A percentile compares a stretch with the other conserved stretches of the same genome.
Evolutionary conservation across 1,140 invertebrate genomes (phyloP).

Genomic region (Habropoda laboriosa): DNA sequence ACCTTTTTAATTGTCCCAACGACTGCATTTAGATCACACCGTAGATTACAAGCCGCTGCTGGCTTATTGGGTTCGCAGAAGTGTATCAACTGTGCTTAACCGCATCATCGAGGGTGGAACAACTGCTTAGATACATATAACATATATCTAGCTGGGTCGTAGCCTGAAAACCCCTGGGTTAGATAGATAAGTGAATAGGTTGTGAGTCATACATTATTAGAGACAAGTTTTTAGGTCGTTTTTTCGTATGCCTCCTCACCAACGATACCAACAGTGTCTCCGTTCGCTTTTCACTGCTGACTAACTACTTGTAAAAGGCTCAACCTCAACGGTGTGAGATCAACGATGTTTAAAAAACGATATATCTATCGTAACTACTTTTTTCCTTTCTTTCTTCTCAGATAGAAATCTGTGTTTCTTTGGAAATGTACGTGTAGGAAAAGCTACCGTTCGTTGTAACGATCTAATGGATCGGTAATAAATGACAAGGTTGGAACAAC

Average conservation of each 20-base stretch:
- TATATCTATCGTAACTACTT: no score
- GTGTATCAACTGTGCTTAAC: slow-evolving; percentile 43
- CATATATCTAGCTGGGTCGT: slow-evolving; percentile 49
- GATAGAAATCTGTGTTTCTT: no score
- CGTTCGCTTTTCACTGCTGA: slow-evolving; percentile 6
- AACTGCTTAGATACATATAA: slow-evolving; percentile 41
- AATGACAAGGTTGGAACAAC: background rate
- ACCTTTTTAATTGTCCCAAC: background rate
- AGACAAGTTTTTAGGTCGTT: slow-evolving; percentile 58
- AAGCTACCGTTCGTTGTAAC: background rate
- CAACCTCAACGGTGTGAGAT: background rate
- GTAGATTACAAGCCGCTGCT: slow-evolving; percentile 39
- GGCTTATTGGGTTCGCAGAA: slow-evolving; percentile 22
- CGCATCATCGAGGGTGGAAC: slow-evolving; percentile 40
- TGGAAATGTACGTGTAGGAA: no score
- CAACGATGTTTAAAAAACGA: no score
- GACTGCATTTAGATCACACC: slow-evolving; percentile 3
- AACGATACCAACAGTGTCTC: slow-evolving; percentile 19
- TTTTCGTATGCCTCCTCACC: slow-evolving; percentile 26
- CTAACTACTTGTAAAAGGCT: background rate
- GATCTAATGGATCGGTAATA: background rate
- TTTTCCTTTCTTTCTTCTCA: no score
- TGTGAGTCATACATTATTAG: slow-evolving; percentile 63
- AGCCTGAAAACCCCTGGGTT: slow-evolving; percentile 63
- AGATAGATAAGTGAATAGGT: slow-evolving; percentile 65